These are phyloP conservation scores for Eurypyga helias DNA, from an alignment of 2,113 vertebrate species.

Conservation along the genomic window DNA sequence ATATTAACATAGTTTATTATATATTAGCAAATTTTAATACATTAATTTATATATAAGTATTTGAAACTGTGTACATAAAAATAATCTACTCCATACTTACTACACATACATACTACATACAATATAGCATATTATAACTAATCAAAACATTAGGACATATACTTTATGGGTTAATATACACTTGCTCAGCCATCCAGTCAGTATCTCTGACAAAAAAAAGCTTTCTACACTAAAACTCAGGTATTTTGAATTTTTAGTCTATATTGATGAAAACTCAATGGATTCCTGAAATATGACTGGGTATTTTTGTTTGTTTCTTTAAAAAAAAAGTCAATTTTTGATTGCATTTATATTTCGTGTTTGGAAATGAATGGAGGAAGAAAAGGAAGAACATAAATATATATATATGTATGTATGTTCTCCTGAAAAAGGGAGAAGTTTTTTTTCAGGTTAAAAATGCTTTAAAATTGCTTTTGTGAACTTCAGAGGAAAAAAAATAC, in stretches of 20 bases:
- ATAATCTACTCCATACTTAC: not conserved
- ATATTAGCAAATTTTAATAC: not conserved
- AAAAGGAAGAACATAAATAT: no score
- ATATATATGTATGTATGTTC: not conserved
- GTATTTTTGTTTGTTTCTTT: not conserved
- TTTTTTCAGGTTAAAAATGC: not conserved
- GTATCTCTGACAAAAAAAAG: not conserved
- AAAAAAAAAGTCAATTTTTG: rapidly evolving
- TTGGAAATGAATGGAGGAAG: no score
- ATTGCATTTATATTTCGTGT: not conserved
- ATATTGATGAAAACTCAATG: not conserved
- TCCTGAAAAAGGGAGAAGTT: not conserved
- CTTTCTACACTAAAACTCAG: not conserved
- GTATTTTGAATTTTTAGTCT: not conserved
- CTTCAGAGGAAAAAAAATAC: not conserved
- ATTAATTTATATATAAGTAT: not conserved
- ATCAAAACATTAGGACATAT: not conserved
- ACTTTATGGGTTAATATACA: not conserved
- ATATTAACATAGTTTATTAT: not conserved
- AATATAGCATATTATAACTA: not conserved
- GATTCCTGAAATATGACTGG: not conserved
- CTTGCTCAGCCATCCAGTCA: not conserved
- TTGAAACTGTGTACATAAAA: not conserved
- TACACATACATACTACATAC: not conserved
- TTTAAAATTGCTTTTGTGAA: not conserved